Evolutionary conservation across 1,140 invertebrate species (phyloP), one percentile per base, ranked within the genome.

Genomic region (Frieseomelitta varia): DNA sequence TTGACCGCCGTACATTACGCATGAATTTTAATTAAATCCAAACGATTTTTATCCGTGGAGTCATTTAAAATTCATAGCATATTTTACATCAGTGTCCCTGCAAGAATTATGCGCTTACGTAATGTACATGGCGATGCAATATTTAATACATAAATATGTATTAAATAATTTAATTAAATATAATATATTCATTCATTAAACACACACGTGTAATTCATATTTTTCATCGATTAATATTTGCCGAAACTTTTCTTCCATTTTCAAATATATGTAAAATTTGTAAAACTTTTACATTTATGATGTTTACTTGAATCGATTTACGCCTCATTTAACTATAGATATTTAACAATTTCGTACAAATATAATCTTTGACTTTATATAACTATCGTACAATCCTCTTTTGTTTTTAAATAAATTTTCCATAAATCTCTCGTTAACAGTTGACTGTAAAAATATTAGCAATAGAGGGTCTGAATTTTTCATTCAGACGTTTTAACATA

Each of bases 21-120:
- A 27, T 72, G 47, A 27, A 72, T 53, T 72, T 72, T 53, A 72
- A 72, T 72, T 72, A 72, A 51, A 51, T 72, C 47, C 15, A 72
- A 72, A 72, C 15, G 34, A 39, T 69, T 69, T 39, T 39, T 69
- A 21, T 39, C 10, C 2, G 19, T 17, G 2, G 11, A 1, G 19
- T 39, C 11, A 2, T 8, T 47, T 69, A 24, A 69, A 69, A 69
- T 69, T 69, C 67, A 39, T 69, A 69, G 34, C 24, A 21, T 69
- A 68, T 10, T 11, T 12, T 8, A 21, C 39, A 8, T 1, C 2
- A 15, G 27, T 53, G 24, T 4, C 8, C 4, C 6, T 27, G 47
- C 47, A 72, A 27, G n/a, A 51, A 27, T 72, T 19, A 4, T 47
- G 39, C 8, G 39, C 8, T 47, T 47, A 47, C 15, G n/a, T 12